Base-by-base conservation (phyloP, 2,797 vertebrate genomes). In the Corythornis leucogaster region DNA sequence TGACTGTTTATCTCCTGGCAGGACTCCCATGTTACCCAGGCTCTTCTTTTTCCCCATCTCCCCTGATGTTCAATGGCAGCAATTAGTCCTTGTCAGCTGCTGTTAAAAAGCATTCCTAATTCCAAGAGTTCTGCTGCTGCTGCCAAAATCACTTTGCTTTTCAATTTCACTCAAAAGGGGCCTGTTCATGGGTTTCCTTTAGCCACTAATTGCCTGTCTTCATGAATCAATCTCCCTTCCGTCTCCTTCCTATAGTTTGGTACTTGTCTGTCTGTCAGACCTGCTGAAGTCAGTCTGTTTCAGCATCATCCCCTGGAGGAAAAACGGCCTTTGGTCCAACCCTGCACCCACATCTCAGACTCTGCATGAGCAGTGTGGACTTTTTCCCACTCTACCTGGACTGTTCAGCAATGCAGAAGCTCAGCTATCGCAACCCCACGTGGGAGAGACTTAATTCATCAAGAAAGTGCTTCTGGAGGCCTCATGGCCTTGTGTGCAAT, bases 81-180 rank as follows among this genome's bases (percentile, higher is more conserved):
- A 89, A 74, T 80, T 92, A 78, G 73, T 68, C 59, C 81, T 80
- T 75, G 62, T 68, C 78, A 92, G 73, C 84, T 80, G 89, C 79
- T 82, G 68, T 68, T 75, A 86, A 50, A 71, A 85, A 87, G 62
- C 58, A 33, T 31, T 92, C 38, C 14, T 55, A 11, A 80, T 87
- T 85, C 54, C n/a, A 33, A 31, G 53, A 54, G 30, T 68, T 21
- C 57, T 80, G 35, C 50, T 80, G 53, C 76, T 63, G 30, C 69
- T 91, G 87, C 81, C 76, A 89, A 70, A 92, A 87, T 43, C 46
- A 26, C 43, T 82, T 77, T 53, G 33, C 79, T 84, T 92, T 92
- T 78, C 50, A 58, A 18, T 83, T 80, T 92, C 24, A 43, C 30
- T 85, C 54, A 24, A 11, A 11, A 87, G 38, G 54, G 16, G 20